Base-by-base conservation (phyloP, 2,113 vertebrate species). In the Pycnonotus jocosus region DNA sequence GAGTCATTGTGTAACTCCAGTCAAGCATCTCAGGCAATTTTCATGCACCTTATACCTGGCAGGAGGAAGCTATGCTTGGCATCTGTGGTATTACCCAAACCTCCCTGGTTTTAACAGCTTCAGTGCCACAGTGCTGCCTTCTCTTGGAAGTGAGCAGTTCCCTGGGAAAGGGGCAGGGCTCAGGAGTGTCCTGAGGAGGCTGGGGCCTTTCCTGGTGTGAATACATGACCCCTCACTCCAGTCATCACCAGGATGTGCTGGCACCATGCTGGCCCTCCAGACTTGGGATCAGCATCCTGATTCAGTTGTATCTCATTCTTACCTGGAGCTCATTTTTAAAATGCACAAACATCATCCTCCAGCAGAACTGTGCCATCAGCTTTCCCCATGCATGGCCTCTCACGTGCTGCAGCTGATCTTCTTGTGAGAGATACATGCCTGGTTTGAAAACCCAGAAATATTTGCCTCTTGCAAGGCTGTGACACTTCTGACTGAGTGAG, bases 41-140 rank as follows among this genome's bases (percentile, higher is more conserved):
- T 72, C 16, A 10, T 9, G 25, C 54, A 37, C 66, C 47, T 82
- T 80, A 16, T 18, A 60, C 56, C 91, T 89, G 80, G 64, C 76
- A 81, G 54, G 30, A 81, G 45, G 89, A 64, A 87, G 20, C 30
- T 50, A n/a, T 91, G 58, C 57, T 12, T 84, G 73, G 81, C 73
- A 85, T 71, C 30, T 2, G 0, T 92, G 72, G 48, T 37, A 72
- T 93, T 85, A 35, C 38, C 47, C 82, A 72, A 50, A 48, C n/a
- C 31, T 68, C 48, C 28, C 24, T 13, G 48, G 10, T 57, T 85
- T 92, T 91, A 91, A 91, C 86, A 42, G 69, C 76, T 97, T 93
- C 86, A 12, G 24, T 89, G 62, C 78, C 68, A 45, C 3, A 14
- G 74, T 0, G 0, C 40, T 76, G 58, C 73, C 56, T 54, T 30